Evolutionary conservation across 2,888 invertebrate species (phyloP).

Genomic region (Mallateleia sp.): DNA sequence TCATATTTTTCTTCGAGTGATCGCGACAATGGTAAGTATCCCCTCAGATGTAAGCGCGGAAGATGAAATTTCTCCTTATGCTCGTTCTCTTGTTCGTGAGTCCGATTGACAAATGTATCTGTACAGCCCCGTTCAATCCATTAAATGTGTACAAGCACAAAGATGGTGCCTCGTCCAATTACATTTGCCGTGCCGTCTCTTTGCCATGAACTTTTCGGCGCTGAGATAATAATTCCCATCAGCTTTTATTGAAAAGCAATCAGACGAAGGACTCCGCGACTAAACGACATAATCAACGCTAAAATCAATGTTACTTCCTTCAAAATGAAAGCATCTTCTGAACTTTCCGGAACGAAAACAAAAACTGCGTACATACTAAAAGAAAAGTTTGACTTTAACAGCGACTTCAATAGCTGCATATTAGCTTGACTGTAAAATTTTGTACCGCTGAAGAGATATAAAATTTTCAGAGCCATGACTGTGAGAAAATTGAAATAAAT

Average conservation of each 20-base stretch:
- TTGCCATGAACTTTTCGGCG: slow-evolving; percentile 63
- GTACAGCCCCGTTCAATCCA: slow-evolving; percentile 64
- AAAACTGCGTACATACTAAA: too few relatives aligned
- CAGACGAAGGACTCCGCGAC: slow-evolving; percentile 74
- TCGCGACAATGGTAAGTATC: slow-evolving; percentile 44
- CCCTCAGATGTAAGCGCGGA: slow-evolving; percentile 47
- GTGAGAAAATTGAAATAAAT: background rate
- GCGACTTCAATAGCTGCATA: background rate
- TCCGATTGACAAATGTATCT: slow-evolving; percentile 69
- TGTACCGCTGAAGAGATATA: background rate
- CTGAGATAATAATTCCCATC: slow-evolving; percentile 79
- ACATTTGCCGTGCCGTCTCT: slow-evolving; percentile 65
- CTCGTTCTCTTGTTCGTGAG: slow-evolving; percentile 44
- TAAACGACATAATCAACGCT: slow-evolving; percentile 84
- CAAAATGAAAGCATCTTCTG: slow-evolving; percentile 78
- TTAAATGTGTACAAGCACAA: slow-evolving; percentile 71
- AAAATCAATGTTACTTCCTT: slow-evolving; percentile 84
- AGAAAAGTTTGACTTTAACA: too few relatives aligned
- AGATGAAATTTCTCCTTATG: slow-evolving; percentile 71
- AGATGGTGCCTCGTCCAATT: slow-evolving; percentile 69
- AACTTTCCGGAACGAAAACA: background rate
- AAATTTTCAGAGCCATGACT: background rate
- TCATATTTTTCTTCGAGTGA: slow-evolving; percentile 37
- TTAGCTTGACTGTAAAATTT: background rate
- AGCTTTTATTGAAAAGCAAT: slow-evolving; percentile 83